Base-by-base conservation (phyloP, 2,113 vertebrate species). In the Holacanthus passer region DNA sequence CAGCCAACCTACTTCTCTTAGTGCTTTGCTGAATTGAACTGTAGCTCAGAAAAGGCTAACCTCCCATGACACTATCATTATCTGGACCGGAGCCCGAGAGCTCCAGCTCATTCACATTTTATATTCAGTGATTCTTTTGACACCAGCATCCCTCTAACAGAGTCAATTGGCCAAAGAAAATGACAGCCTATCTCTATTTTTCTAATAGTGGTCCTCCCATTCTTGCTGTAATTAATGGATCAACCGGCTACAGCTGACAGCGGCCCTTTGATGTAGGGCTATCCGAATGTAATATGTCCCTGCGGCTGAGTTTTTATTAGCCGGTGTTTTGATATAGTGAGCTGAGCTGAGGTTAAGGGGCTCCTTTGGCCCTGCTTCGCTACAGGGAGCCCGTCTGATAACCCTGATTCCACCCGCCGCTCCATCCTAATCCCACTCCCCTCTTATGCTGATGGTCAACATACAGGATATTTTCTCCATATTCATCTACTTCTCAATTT, bases 191-290 rank as follows among this genome's bases (percentile, higher is more conserved):
- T 83, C 60, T 80, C 59, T 27, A 48, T 72, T 73, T 85, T 72
- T 68, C 14, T 64, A 76, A 47, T 76, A 64, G 60, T 29, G 32
- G 24, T 41, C 45, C 52, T 80, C 69, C 82, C 70, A 77, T 73
- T 84, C 35, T 13, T 29, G 13, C 56, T 64, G 53, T 87, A 89
- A 91, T 89, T 82, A 88, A 81, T 82, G 37, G 58, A 66, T 76
- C 64, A 88, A 82, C 45, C 35, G 48, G 85, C 76, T 16, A 48
- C 47, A 81, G 79, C 78, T 76, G 80, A 86, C 72, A 79, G 83
- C 60, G 47, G 50, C 31, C 16, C 62, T 83, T 88, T 82, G 77
- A 85, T 80, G 71, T 69, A 27, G 37, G 69, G 63, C 75, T 82
- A 73, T 74, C 43, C 69, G 45, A 68, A 69, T 70, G 74, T 73